These are phyloP conservation scores for Torymus auratus DNA, from an alignment of 2,888 invertebrate genomes.

Conservation along the genomic window DNA sequence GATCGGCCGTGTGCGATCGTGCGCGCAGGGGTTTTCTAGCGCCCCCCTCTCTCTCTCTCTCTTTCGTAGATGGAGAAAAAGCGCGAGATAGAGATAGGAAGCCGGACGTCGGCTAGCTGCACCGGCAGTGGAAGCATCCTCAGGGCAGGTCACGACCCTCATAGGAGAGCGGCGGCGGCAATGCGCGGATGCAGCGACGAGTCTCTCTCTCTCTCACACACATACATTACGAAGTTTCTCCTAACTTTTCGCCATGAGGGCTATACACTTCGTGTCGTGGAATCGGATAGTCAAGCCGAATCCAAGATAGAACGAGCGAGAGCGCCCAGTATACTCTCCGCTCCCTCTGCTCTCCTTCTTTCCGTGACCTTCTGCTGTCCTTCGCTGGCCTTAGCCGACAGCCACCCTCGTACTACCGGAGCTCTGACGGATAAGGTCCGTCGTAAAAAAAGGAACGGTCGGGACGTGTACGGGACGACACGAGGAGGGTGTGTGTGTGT, in stretches of 20 bases:
- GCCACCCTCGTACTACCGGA: background rate
- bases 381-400: background rate
- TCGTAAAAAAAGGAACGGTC: constrained; percentile 21
- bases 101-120: constrained; percentile 45
- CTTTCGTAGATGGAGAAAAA: constrained; percentile 29
- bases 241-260: constrained; percentile 67
- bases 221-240: constrained; percentile 72
- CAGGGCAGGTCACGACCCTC: constrained; percentile 70
- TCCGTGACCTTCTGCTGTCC: constrained; percentile 16
- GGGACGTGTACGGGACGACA: background rate
- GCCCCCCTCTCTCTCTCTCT: no score
- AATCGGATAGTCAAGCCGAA: constrained; percentile 49
- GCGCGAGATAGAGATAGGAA: constrained; percentile 55
- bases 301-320: background rate
- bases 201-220: constrained; percentile 63
- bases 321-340: constrained; percentile 16
- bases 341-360: background rate
- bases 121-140: constrained; percentile 52
- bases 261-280: constrained; percentile 36
- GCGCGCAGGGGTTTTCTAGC: constrained; percentile 12
- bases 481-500: background rate
- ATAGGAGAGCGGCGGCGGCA: constrained; percentile 65
- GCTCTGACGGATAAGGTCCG: constrained; percentile 20
- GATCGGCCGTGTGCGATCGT: constrained; percentile 45
- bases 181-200: constrained; percentile 66